Evolutionary conservation across 1,140 invertebrate species (phyloP), one percentile per base, ranked within the genome.

Genomic region (Saccostrea cuccullata): DNA sequence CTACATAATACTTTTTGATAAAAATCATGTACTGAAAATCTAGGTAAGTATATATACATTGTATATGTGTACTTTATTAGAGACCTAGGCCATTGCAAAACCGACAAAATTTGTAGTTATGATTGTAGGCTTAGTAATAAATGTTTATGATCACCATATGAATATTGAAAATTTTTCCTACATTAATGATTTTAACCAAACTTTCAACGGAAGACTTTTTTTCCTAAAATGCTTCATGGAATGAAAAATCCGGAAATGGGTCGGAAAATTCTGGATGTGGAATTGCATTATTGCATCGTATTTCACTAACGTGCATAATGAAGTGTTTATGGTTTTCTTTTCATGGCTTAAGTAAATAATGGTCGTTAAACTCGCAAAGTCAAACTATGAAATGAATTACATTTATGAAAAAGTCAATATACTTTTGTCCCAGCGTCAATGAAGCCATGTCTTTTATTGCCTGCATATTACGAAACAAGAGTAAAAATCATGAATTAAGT

Each of bases 281-380:
- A 77, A 30, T 77, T 77, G 70, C 70, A 77, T 77, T 77, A 77
- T 77, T 77, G 70, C 70, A 77, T 77, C 70, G 70, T 77, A 30
- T 77, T 77, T 30, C 70, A 77, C 26, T 77, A 11, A 77, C 70
- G 70, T 77, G 70, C 70, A 77, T 77, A 77, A 77, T 77, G 15
- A 77, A 15, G 70, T 77, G 70, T 77, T 77, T 77, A 77, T 77
- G 11, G 70, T 77, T 77, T 77, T 77, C 70, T 77, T 77, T 77
- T 30, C 70, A 77, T 30, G 15, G 70, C 70, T 77, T 77, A 77
- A 77, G 70, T 77, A 77, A 77, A 77, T 36, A 77, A 36, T 77
- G 70, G 30, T 26, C 15, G 70, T 15, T 15, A 26, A 64, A 77
- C 70, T 77, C 23, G 26, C 70, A 26, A 36, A 77, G 70, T 17